A percentile compares a stretch with the other conserved stretches of the same genome.
Conservation (phyloP, 1,140 invertebrate species). For the Magallana gigas region DNA sequence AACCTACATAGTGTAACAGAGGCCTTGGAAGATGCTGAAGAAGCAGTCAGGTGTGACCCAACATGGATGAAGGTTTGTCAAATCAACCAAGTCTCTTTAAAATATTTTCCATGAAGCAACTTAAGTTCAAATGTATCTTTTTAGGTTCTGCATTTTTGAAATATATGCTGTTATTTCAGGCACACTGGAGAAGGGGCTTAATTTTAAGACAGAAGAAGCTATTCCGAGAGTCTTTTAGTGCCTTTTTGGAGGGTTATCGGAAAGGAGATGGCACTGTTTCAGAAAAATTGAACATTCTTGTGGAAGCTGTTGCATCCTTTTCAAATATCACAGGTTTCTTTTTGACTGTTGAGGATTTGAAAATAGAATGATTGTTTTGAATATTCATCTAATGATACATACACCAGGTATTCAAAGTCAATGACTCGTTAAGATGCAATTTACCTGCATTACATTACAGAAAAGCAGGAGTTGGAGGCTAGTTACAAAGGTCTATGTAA, state of each 20-base stretch:
- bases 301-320: conserved; percentile 48
- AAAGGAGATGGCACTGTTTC: not conserved
- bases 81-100: not conserved
- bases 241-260: conserved; percentile 46
- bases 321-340: conserved; percentile 42
- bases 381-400: not conserved
- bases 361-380: not conserved
- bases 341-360: not conserved
- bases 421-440: not conserved
- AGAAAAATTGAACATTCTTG: conserved; percentile 46
- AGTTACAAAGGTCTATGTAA: conserved; percentile 35
- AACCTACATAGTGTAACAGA: conserved; percentile 42
- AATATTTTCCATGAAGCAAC: too few species aligned
- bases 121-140: too few species aligned
- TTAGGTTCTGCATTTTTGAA: not conserved
- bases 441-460: not conserved
- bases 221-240: conserved; percentile 31
- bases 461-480: not conserved
- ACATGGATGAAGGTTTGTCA: conserved; percentile 59
- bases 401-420: too few species aligned
- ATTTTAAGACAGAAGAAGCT: conserved; percentile 38
- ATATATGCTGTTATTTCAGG: conserved; percentile 39
- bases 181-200: conserved; percentile 58
- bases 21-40: conserved; percentile 55
- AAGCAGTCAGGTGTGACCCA: conserved; percentile 47